Evolutionary conservation across 1,140 invertebrate species (phyloP), one percentile per base, ranked within the genome.

Genomic region (Vanessa tameamea): DNA sequence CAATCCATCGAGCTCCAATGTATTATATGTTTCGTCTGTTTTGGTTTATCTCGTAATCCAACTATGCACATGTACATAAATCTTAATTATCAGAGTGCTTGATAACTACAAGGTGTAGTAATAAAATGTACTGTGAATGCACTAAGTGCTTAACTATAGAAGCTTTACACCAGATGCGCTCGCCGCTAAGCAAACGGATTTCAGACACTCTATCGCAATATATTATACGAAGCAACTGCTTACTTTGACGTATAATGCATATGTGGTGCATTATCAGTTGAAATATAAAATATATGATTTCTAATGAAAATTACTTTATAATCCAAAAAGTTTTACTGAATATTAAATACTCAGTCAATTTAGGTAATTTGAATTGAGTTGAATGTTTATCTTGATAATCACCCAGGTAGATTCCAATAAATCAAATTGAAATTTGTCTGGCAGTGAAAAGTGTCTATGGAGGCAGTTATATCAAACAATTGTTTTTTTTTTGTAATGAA

Each of bases 151-250:
- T 14, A 31, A 57, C 20, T 16, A 57, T 57, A 61, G 57, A 23
- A 61, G 57, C 57, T 43, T 61, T 37, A 37, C 57, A 13, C 23
- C 57, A 61, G 57, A 61, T 61, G 57, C 15, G 57, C 31, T 37
- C 31, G 9, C 57, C 57, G 26, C 57, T 61, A 37, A 61, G 57
- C 57, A 61, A 37, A 61, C 57, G 57, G 57, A 61, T 37, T 61
- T 61, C 31, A 37, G 57, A 37, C 23, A 31, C 26, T 31, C 26
- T 57, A 57, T 61, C 26, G 57, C 31, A 61, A 61, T 61, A 61
- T 43, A 61, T 61, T 61, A 37, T 37, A 37, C 57, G 31, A n/a
- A 37, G 57, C 31, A 61, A 61, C 57, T 61, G 57, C 57, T 61
- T 61, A 61, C 57, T 26, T 61, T 61, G 31, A 61, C 57, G 53